Evolutionary conservation across 2,113 vertebrate genomes (phyloP).

Genomic region (Petaurus breviceps): DNA sequence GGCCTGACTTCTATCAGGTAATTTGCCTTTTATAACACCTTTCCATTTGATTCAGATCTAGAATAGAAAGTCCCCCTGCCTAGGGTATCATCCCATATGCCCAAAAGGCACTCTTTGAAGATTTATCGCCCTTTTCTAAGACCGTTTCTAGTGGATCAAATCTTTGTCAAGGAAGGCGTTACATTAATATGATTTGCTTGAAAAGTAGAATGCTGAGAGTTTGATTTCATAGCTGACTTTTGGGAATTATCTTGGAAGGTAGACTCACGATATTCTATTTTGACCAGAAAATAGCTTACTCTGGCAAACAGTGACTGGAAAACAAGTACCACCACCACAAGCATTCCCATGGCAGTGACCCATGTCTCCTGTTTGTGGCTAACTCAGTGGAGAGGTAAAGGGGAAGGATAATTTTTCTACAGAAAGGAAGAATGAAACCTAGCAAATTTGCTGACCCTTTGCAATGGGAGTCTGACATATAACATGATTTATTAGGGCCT

Average conservation of each 20-base stretch:
- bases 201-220: constrained; percentile 71
- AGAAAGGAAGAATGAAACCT: constrained; percentile 36
- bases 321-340: not conserved
- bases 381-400: constrained; percentile 23
- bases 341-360: not conserved
- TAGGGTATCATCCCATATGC: not conserved
- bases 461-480: constrained; percentile 49
- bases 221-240: constrained; percentile 72
- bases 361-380: not conserved
- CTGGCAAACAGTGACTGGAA: constrained; percentile 16
- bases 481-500: constrained; percentile 73
- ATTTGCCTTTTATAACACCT: constrained; percentile 34
- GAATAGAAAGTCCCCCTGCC: not conserved
- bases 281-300: constrained; percentile 64
- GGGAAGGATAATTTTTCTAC: constrained; percentile 63
- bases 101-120: not conserved
- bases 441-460: constrained; percentile 62
- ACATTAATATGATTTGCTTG: not conserved
- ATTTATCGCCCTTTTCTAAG: not conserved
- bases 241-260: not conserved
- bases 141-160: constrained; percentile 3
- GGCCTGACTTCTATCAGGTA: not conserved
- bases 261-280: constrained; percentile 41
- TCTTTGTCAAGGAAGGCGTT: not conserved
- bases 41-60: constrained; percentile 45